Base-by-base conservation (phyloP, 2,113 vertebrate species). In the Toxostoma redivivum region DNA sequence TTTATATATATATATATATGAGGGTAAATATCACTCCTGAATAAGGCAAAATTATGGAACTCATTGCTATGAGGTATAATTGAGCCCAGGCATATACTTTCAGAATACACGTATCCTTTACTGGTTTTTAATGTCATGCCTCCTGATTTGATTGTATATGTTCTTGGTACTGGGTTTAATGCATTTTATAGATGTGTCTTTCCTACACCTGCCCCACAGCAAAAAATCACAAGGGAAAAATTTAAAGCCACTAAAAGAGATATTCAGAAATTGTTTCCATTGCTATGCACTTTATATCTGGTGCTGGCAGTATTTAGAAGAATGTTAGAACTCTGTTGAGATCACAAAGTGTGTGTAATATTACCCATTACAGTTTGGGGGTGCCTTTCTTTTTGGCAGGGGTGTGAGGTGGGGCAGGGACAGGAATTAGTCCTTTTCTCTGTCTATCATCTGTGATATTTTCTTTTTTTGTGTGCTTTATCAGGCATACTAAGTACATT, bases 331-430 rank as follows among this genome's bases (percentile, higher is more conserved):
- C 5, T 3, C 8, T 62, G 6, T 25, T 58, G 42, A 76, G 31
- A 30, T 10, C 42, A n/a, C 4, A 7, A 40, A 54, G 1, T 35
- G 2, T 76, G 6, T 27, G 13, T 24, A 47, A 21, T 30, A 48
- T 30, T 65, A 38, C 8, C 21, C 7, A 21, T 31, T 64, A 53
- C 5, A 42, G 10, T 3, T 70, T 51, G 9, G 2, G 16, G 13
- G 3, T 20, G 11, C 12, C 21, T 35, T 19, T 38, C 60, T 56
- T 44, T 28, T 54, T 9, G 1, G 53, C 1, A 2, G 18, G 3
- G 3, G 1, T 5, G 3, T 20, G 30, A 18, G 15, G 21, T 0
- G 1, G 6, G 4, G 2, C 15, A 37, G 31, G 15, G 4, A 25
- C 1, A 7, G 9, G 11, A 70, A 48, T 37, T 40, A 45, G 7